These are phyloP conservation scores for Acanthopagrus latus DNA, from an alignment of 2,797 vertebrate genomes.

Conservation along the genomic window DNA sequence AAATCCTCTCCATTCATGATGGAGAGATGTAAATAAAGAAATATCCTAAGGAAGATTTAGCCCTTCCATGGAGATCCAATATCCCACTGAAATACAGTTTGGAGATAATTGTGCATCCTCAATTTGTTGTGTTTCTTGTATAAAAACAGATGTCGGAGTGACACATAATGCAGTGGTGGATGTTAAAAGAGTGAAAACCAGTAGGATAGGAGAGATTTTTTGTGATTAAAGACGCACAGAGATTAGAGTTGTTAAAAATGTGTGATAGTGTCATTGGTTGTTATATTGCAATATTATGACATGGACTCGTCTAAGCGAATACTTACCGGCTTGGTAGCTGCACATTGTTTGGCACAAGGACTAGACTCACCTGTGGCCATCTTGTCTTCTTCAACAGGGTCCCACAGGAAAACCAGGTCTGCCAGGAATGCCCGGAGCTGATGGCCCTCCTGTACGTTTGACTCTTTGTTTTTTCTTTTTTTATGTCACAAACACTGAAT, in stretches of 20 bases:
- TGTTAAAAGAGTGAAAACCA: neutral
- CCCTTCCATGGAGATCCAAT: neutral
- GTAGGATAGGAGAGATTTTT: neutral
- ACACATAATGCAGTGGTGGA: neutral
- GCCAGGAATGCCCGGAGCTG: slow-evolving; percentile 93
- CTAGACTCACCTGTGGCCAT: neutral
- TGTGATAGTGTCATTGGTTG: neutral
- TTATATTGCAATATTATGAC: no score
- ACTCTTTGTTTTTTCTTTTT: neutral
- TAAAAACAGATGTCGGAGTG: neutral
- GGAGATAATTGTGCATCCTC: neutral
- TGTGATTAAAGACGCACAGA: neutral
- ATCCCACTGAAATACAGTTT: neutral
- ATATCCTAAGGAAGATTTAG: neutral
- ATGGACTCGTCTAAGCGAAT: neutral
- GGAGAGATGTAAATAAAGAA: neutral
- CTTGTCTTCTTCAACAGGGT: slow-evolving; percentile 81
- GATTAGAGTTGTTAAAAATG: neutral
- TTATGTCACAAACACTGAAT: accelerated
- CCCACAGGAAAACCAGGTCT: slow-evolving; percentile 93
- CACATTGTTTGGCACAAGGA: neutral
- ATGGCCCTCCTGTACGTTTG: slow-evolving; percentile 91
- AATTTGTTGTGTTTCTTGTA: neutral
- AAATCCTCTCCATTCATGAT: neutral
- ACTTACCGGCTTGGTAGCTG: neutral